Evolutionary conservation across 2,888 invertebrate genomes (phyloP).

Genomic region (Epistrophella euchroma): DNA sequence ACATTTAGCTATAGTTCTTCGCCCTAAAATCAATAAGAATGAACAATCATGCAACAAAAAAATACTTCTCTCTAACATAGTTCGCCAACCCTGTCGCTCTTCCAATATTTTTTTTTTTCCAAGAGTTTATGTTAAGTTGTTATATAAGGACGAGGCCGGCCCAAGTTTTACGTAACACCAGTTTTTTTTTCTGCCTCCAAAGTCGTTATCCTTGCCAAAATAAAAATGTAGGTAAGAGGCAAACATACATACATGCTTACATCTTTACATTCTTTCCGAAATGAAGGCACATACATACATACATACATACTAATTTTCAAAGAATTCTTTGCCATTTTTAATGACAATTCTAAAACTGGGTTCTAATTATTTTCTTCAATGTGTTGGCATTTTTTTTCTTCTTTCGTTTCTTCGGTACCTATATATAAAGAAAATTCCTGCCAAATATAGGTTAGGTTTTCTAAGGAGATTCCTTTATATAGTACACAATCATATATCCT

Average conservation of each 20-base stretch:
- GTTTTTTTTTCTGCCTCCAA: slow-evolving; percentile 9
- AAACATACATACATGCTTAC: background rate
- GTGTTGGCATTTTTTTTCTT: slow-evolving; percentile 13
- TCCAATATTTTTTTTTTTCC: slow-evolving; percentile 42
- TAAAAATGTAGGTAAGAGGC: background rate
- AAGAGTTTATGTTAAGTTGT: slow-evolving; percentile 20
- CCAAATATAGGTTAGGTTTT: slow-evolving; percentile 70
- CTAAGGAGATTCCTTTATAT: slow-evolving; percentile 1
- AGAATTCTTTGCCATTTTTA: background rate
- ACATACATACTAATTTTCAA: too few species aligned
- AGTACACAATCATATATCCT: slow-evolving; percentile 4
- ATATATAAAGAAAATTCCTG: slow-evolving; percentile 20
- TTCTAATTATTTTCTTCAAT: slow-evolving; percentile 33
- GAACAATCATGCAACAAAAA: slow-evolving; percentile 12
- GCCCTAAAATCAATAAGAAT: slow-evolving; percentile 46
- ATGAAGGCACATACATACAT: background rate
- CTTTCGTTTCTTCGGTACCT: background rate
- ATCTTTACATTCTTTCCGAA: background rate
- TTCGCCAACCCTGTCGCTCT: slow-evolving; percentile 69
- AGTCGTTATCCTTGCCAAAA: slow-evolving; percentile 64
- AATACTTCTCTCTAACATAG: slow-evolving; percentile 35
- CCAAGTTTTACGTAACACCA: slow-evolving; percentile 71
- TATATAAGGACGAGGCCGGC: slow-evolving; percentile 72
- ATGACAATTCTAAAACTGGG: slow-evolving; percentile 50
- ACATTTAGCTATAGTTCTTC: slow-evolving; percentile 44